Evolutionary conservation across 2,797 vertebrate genomes (phyloP).

Genomic region (Xerus rutilus): DNA sequence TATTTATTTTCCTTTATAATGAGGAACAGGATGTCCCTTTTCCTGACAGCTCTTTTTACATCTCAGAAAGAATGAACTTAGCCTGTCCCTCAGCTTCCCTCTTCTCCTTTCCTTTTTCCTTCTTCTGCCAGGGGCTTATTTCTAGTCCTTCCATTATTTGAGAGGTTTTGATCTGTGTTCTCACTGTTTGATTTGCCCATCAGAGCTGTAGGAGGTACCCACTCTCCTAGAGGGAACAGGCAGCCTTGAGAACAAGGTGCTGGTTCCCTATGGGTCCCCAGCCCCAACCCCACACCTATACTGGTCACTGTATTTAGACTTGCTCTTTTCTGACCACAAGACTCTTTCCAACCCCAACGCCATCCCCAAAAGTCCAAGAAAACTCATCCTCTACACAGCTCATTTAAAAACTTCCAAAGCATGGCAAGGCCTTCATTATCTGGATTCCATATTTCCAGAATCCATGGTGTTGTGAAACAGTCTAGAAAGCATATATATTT

Average conservation of each 20-base stretch:
- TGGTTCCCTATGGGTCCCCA: background rate
- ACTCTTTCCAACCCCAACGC: background rate
- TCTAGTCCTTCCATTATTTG: background rate
- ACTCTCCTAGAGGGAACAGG: background rate
- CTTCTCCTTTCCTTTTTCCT: background rate
- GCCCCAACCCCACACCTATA: background rate
- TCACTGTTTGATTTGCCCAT: background rate
- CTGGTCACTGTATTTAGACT: background rate
- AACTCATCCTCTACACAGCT: background rate
- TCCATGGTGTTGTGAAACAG: background rate
- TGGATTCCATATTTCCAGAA: background rate
- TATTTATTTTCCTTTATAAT: too few relatives aligned
- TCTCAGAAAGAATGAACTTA: background rate
- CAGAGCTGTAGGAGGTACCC: background rate
- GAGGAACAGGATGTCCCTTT: background rate
- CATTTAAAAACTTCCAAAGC: background rate
- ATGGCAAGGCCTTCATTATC: background rate
- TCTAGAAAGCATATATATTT: background rate
- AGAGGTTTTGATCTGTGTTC: background rate
- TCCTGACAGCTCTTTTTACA: background rate
- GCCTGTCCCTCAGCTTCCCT: background rate
- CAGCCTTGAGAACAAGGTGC: background rate
- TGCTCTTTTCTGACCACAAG: background rate
- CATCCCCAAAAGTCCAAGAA: background rate
- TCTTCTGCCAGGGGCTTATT: background rate